Percentiles rank a stretch among this genome's conserved stretches.
These are phyloP conservation scores for Tanaodytes sp. DNA, from an alignment of 2,888 invertebrate genomes.

Conservation along the genomic window DNA sequence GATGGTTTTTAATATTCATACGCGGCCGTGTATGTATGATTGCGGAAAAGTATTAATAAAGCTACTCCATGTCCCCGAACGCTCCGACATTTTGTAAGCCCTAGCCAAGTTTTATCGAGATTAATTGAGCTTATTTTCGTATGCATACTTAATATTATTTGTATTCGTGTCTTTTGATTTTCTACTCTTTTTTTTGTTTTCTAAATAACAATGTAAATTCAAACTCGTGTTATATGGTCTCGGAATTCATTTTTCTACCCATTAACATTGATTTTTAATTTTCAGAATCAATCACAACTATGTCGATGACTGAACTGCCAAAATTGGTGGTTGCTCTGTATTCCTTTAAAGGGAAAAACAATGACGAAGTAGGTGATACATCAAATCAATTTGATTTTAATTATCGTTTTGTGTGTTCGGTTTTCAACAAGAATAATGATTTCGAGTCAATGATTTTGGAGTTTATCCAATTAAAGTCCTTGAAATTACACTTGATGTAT, in stretches of 20 bases:
- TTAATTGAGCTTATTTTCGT: neutral
- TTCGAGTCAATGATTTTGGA: conserved; percentile 26
- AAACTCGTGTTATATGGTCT: no score
- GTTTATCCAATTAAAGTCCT: conserved; percentile 32
- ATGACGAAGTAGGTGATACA: conserved; percentile 86
- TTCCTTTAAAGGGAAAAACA: conserved; percentile 95
- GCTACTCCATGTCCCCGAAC: conserved; percentile 25
- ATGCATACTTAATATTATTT: neutral
- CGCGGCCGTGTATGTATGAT: conserved; percentile 4
- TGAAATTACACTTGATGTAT: no score
- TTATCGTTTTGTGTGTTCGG: neutral
- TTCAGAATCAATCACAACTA: conserved; percentile 14
- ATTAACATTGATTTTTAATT: no score
- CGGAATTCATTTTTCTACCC: no score
- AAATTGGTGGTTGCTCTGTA: conserved; percentile 89
- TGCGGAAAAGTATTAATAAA: conserved; percentile 32
- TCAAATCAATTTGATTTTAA: neutral
- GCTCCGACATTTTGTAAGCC: conserved; percentile 47
- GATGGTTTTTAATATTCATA: conserved; percentile 29
- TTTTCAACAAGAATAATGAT: neutral
- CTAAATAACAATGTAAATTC: neutral
- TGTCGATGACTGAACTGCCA: conserved; percentile 65
- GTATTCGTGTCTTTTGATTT: no score
- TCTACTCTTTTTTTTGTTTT: neutral
- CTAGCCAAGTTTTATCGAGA: conserved; percentile 23